Percentiles rank a stretch among this genome's conserved stretches.
These are phyloP conservation scores for Eupithecia pulchellata DNA, from an alignment of 2,888 invertebrate genomes.

Conservation along the genomic window DNA sequence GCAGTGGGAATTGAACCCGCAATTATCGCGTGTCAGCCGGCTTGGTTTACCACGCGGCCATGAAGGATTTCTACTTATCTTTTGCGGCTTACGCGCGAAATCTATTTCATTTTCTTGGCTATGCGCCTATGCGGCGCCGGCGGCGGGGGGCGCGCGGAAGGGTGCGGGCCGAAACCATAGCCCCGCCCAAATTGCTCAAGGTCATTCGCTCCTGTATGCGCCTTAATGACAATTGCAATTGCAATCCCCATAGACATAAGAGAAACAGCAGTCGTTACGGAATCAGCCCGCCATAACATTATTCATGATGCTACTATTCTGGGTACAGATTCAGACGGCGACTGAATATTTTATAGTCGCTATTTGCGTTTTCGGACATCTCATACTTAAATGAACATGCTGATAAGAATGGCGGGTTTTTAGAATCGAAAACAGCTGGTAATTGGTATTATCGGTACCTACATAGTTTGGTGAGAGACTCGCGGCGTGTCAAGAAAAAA, in stretches of 20 bases:
- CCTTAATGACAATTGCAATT: neutral
- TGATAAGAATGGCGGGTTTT: neutral
- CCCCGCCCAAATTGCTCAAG: too few species aligned
- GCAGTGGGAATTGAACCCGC: too few species aligned
- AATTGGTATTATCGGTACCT: neutral
- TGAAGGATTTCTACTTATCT: too few species aligned
- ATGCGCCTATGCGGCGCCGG: too few species aligned
- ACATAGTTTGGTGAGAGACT: neutral
- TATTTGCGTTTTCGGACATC: conserved; percentile 35
- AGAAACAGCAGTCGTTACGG: neutral
- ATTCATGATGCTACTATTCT: conserved; percentile 7
- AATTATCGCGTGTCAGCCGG: too few species aligned
- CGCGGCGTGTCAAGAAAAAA: fast-evolving
- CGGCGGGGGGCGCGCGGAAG: too few species aligned
- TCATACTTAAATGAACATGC: conserved; percentile 20
- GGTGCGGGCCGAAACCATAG: too few species aligned
- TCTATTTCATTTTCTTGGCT: too few species aligned
- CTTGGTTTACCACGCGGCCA: too few species aligned
- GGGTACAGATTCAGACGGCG: conserved; percentile 19
- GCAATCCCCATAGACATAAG: neutral
- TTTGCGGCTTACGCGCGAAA: too few species aligned
- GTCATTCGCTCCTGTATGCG: too few species aligned
- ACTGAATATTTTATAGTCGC: conserved; percentile 45
- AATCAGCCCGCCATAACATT: conserved; percentile 3
- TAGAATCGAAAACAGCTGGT: neutral